Evolutionary conservation across 1,140 invertebrate genomes (phyloP).

Genomic region (Harpegnathos saltator): DNA sequence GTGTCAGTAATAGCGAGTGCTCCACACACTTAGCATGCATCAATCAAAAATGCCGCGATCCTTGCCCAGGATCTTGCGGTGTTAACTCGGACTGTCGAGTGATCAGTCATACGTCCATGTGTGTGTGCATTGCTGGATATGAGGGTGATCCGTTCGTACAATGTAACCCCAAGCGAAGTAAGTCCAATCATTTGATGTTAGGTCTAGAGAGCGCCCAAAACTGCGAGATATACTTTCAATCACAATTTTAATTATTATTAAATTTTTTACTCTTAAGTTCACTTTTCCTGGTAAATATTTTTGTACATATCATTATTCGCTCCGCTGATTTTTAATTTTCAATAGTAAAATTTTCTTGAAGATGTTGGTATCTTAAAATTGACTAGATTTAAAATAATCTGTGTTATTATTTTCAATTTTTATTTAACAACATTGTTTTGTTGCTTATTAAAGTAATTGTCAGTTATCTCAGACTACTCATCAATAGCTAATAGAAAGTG

Average conservation of each 20-base stretch:
- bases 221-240: neutral
- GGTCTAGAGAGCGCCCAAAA: neutral
- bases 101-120: constrained; percentile 87
- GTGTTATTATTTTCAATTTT: too few species aligned
- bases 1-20: constrained; percentile 87
- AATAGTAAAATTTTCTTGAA: too few species aligned
- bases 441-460: neutral
- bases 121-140: constrained; percentile 89
- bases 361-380: too few species aligned
- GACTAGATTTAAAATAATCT: too few species aligned
- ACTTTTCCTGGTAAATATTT: neutral
- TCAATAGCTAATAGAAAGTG: neutral
- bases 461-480: neutral
- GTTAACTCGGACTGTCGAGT: constrained; percentile 89
- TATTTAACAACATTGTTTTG: neutral
- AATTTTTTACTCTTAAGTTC: too few species aligned
- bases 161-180: constrained; percentile 83
- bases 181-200: constrained; percentile 7
- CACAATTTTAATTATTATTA: neutral
- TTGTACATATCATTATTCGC: too few species aligned
- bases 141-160: constrained; percentile 91
- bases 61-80: constrained; percentile 87
- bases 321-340: too few species aligned
- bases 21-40: constrained; percentile 86
- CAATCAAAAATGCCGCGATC: constrained; percentile 87